Evolutionary conservation across 2,888 invertebrate genomes (phyloP).

Genomic region (Tinea semifulvella): DNA sequence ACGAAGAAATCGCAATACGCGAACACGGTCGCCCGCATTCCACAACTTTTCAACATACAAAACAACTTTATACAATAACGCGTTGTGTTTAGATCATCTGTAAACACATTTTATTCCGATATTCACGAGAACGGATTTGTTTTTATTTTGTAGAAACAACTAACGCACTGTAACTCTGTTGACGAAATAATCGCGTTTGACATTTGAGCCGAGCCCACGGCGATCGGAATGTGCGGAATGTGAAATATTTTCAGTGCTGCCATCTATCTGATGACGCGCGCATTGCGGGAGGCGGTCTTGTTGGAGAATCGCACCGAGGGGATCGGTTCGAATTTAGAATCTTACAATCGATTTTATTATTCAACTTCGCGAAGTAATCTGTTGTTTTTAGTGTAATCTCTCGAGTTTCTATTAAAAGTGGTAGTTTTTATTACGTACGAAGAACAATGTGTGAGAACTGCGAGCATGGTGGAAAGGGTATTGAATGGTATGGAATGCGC

Average conservation of each 20-base stretch:
- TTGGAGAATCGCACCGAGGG: too few species aligned
- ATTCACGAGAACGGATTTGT: slow-evolving; percentile 41
- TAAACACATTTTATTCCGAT: slow-evolving; percentile 17
- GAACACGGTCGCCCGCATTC: slow-evolving; percentile 12
- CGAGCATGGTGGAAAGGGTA: not conserved
- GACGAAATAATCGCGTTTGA: slow-evolving; percentile 72
- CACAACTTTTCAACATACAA: slow-evolving; percentile 7
- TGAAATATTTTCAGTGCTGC: slow-evolving; percentile 73
- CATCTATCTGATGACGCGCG: slow-evolving; percentile 59
- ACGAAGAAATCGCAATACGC: slow-evolving; percentile 8
- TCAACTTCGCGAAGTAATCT: not conserved
- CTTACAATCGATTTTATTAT: not conserved
- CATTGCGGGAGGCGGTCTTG: slow-evolving; percentile 41
- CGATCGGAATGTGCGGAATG: slow-evolving; percentile 72
- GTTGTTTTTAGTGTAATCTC: not conserved
- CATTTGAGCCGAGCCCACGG: slow-evolving; percentile 77
- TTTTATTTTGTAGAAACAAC: slow-evolving; percentile 61
- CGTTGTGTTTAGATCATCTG: slow-evolving; percentile 14
- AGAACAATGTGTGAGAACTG: slow-evolving; percentile 6
- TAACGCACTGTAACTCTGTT: slow-evolving; percentile 65
- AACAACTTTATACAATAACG: slow-evolving; percentile 37
- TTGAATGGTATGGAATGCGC: slow-evolving; percentile 42
- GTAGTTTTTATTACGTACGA: too few species aligned
- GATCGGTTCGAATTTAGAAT: too few species aligned
- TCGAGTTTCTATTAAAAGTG: not conserved